phyloP scores from a whole-genome alignment of 2,113 vertebrate species.

The Telmatochromis sp. region DNA sequence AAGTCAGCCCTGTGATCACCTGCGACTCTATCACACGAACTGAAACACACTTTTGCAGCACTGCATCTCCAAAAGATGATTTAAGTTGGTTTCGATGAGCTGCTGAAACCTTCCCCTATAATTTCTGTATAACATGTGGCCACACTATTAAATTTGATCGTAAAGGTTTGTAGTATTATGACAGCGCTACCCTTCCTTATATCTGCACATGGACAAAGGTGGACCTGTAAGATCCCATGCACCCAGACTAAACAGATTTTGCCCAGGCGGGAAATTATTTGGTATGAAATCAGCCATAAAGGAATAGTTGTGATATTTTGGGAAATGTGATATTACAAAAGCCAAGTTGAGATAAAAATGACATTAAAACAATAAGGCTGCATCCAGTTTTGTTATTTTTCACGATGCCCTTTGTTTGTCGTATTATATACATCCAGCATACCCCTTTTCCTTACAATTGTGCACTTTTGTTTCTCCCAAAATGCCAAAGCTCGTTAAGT shows the following conservation, averaged over 20 bases:
- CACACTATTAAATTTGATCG: background rate
- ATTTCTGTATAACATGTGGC: background rate
- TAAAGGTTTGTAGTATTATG: background rate
- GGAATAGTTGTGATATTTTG: background rate
- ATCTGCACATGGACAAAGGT: background rate
- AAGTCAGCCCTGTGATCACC: conserved; percentile 56
- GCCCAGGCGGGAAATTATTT: background rate
- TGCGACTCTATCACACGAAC: conserved; percentile 52
- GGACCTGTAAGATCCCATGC: background rate
- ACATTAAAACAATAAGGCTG: background rate
- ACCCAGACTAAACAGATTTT: background rate
- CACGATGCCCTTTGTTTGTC: background rate
- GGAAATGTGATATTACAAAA: background rate
- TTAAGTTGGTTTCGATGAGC: background rate
- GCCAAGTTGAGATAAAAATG: background rate
- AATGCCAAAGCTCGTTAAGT: background rate
- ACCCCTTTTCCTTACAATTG: background rate
- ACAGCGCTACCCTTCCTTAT: background rate
- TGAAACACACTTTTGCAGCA: background rate
- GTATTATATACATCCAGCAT: background rate
- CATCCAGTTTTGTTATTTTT: background rate
- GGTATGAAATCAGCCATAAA: background rate
- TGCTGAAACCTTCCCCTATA: background rate
- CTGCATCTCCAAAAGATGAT: background rate
- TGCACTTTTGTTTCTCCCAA: background rate